A percentile compares a stretch with the other conserved stretches of the same genome.
Conservation (phyloP, 2,888 invertebrate species). For the Agrochola macilenta region DNA sequence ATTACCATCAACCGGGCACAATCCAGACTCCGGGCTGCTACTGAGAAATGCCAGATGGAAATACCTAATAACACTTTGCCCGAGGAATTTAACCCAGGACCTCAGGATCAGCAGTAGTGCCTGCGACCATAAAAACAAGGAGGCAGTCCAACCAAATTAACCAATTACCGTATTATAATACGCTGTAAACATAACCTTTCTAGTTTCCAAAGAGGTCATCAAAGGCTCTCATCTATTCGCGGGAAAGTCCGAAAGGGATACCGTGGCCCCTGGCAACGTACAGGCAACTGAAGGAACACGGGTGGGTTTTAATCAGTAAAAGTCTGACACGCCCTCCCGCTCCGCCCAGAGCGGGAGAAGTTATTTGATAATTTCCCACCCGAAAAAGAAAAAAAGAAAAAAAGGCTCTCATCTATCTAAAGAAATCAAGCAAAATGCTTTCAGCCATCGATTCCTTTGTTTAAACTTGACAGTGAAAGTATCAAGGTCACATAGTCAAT, state of each 20-base stretch:
- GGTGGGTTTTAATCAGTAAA: no score
- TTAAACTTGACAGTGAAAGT: not conserved
- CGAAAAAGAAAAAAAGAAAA: no score
- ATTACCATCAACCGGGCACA: not conserved
- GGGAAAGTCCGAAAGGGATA: no score
- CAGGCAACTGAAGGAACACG: no score
- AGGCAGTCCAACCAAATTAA: not conserved
- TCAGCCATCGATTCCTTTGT: constrained; percentile 18
- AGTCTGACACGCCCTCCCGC: no score
- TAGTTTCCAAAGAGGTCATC: not conserved
- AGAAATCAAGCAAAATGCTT: not conserved
- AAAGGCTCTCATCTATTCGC: no score
- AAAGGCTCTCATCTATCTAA: not conserved
- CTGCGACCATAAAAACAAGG: not conserved
- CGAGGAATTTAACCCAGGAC: not conserved
- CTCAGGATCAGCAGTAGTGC: not conserved
- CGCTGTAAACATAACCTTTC: not conserved
- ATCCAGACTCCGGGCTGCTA: not conserved
- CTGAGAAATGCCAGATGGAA: no score
- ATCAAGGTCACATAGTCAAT: constrained; percentile 43
- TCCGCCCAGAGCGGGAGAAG: no score
- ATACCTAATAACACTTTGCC: no score
- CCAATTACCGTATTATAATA: not conserved
- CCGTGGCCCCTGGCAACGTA: no score
- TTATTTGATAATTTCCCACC: no score